Base-by-base conservation (phyloP, 2,797 vertebrate genomes). In the Sebastes itinus region DNA sequence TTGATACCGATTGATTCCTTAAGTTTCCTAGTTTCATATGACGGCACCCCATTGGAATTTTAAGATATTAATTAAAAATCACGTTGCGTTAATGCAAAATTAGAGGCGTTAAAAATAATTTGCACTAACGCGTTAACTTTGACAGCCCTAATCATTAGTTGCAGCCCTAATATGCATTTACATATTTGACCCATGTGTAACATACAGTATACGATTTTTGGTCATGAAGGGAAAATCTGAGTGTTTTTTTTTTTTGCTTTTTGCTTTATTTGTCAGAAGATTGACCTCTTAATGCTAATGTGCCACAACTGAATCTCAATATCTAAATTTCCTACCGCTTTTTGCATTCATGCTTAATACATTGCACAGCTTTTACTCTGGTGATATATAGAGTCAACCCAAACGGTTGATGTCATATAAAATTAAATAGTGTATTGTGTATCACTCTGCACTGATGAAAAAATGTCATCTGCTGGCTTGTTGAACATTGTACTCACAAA, bases 401-500 rank as follows among this genome's bases (percentile, higher is more conserved):
- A 59, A 73, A n/a, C 7, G 6, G 13, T 42, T n/a, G 7, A 70
- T 67, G 27, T 79, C 67, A 32, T 83, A 64, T 81, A 49, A 83
- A 87, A 83, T 71, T 13, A 72, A 81, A 75, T 59, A 27, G 42
- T 75, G 25, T 27, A 59, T 30, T 59, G 55, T 74, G 70, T 49
- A 66, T 72, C 58, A 63, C 13, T 23, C 61, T 67, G 52, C 11
- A 30, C 61, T 70, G 72, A 84, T 79, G 76, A 81, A 77, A 80
- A 75, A 32, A 27, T 69, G 49, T 73, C 38, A 70, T 85, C 77
- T 68, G 49, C 78, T 78, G 65, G 22, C 58, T 70, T 80, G 89
- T 81, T 87, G 70, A 78, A 90, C 78, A 78, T 12, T 76, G 33
- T 82, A 61, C 77, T 80, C 66, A 80, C 78, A 89, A 85, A 84